Base-by-base conservation (phyloP, 2,888 invertebrate genomes). In the Papilio protenor region DNA sequence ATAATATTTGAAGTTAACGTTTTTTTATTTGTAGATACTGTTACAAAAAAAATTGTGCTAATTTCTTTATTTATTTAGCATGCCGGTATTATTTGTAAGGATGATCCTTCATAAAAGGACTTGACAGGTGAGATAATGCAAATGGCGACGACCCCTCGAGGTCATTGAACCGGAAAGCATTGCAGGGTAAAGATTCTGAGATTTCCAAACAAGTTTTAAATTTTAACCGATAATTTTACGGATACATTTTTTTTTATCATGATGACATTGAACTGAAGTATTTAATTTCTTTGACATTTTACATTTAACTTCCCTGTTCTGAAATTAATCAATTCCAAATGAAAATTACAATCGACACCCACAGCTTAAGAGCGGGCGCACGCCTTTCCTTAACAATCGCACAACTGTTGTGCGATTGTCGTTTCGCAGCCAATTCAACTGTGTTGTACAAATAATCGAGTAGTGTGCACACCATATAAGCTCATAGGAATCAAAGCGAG, bases 81-180 rank as follows among this genome's bases (percentile, higher is more conserved):
- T 18, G 40, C 47, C 14, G 45, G 27, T 27, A 71, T 12, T 61
- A 72, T 52, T 23, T 55, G 12, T 18, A 40, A 11, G 16, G 14
- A 47, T 33, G 47, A 59, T 77, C 70, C 74, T 73, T 77, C 18
- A 59, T 76, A 70, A 73, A 73, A 70, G 57, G 57, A 16, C 69
- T 64, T 70, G 73, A 59, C 77, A 49, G 55, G 66, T 73, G 64
- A 27, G 33, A 64, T 74, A 57, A 77, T 74, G 77, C 40, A 61
- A 77, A 77, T 74, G 49, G 57, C 49, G 77, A 59, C 49, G 77
- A 74, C 69, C 73, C 21, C 49, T 23, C 4, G 18, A 33, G 74
- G 77, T 45, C 74, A 27, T 59, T 45, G 74, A 77, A 70, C 77
- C 77, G 77, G 74, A 74, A 77, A 77, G 14, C 49, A 70, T 74